Conservation (phyloP, 2,797 vertebrate species). For the Anas bernieri region DNA sequence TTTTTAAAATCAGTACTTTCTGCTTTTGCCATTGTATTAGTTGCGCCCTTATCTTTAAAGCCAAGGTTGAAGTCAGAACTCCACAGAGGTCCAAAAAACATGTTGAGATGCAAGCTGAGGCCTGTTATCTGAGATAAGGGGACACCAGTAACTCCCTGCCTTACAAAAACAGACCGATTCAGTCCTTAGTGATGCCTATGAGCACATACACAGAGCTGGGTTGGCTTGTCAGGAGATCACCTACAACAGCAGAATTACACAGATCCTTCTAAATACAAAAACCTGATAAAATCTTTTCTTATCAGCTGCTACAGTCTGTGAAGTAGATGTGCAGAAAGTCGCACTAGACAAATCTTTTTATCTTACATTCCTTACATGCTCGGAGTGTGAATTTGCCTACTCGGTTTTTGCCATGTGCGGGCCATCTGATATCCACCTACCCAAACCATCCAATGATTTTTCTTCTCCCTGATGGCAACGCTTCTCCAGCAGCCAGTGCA, state of each 20-base stretch:
- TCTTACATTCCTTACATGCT: not conserved
- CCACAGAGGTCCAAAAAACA: not conserved
- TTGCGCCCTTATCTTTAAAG: not conserved
- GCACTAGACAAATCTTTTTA: not conserved
- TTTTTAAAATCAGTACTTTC: not conserved
- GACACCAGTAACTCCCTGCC: not conserved
- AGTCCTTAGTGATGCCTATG: not conserved
- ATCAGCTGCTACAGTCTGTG: not conserved
- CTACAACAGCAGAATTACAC: not conserved
- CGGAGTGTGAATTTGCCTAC: not conserved
- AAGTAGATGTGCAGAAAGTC: not conserved
- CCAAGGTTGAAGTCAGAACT: not conserved
- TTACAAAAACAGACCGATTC: not conserved
- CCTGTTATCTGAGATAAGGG: not conserved
- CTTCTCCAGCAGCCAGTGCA: not conserved
- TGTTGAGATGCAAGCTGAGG: not conserved
- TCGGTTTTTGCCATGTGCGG: not conserved
- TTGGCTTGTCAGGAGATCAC: not conserved
- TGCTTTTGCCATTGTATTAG: not conserved
- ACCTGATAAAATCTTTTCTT: not conserved
- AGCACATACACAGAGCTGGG: not conserved
- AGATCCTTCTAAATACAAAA: not conserved
- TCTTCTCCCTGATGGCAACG: not conserved
- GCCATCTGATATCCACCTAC: not conserved
- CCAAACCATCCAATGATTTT: not conserved